Evolutionary conservation across 1,140 invertebrate species (phyloP).

Genomic region (Carcinoscorpius rotundicauda): DNA sequence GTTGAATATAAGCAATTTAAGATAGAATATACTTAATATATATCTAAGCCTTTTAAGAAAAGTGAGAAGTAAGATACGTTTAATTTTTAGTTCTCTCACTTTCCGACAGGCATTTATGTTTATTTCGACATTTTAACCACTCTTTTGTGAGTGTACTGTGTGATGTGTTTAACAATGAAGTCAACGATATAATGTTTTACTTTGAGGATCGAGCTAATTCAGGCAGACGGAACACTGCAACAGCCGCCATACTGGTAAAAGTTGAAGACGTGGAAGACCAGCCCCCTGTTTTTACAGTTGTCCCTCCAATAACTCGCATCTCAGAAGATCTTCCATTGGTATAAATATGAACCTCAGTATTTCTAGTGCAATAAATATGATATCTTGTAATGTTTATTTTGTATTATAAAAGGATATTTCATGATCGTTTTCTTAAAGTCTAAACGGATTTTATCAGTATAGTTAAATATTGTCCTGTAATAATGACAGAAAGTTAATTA

Average conservation of each 20-base stretch:
- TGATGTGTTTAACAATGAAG: background rate
- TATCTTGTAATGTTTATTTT: too few relatives aligned
- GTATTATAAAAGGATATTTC: too few relatives aligned
- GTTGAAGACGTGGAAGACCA: constrained; percentile 81
- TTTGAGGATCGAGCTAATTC: constrained; percentile 26
- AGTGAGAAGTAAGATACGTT: too few relatives aligned
- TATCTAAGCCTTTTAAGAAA: too few relatives aligned
- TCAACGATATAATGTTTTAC: background rate
- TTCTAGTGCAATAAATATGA: background rate
- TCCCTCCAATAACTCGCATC: constrained; percentile 70
- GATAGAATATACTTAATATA: too few relatives aligned
- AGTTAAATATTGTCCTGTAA: too few relatives aligned
- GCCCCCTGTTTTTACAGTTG: constrained; percentile 75
- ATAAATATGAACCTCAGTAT: background rate
- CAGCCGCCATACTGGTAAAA: constrained; percentile 73
- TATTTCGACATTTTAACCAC: background rate
- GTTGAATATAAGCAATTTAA: too few relatives aligned
- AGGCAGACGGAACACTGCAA: constrained; percentile 53
- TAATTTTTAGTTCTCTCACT: too few relatives aligned
- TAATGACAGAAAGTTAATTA: too few relatives aligned
- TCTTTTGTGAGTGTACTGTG: constrained; percentile 12
- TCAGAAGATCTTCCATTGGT: constrained; percentile 66
- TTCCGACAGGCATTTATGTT: too few relatives aligned
- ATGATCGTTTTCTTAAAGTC: too few relatives aligned
- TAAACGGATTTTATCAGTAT: too few relatives aligned